Percentiles rank a stretch among this genome's conserved stretches.
Conservation (phyloP, 2,797 vertebrate genomes). For the Parauchenoglanis punctatus region DNA sequence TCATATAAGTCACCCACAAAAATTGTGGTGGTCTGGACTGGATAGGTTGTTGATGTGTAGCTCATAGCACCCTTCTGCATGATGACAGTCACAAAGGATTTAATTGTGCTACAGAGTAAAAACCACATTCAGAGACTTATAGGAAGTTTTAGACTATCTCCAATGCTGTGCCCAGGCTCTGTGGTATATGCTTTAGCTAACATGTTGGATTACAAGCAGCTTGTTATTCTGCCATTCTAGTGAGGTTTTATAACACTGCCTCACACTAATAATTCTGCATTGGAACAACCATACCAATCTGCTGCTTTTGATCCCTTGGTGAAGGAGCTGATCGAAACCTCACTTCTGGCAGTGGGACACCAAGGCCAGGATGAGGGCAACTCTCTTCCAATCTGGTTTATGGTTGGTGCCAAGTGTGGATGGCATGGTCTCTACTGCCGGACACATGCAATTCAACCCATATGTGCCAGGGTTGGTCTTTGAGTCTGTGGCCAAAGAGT, state of each 20-base stretch:
- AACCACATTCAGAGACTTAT: too few species aligned
- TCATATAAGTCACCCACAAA: background rate
- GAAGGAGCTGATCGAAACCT: background rate
- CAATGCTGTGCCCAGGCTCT: background rate
- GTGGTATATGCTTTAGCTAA: background rate
- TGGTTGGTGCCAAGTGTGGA: conserved; percentile 6
- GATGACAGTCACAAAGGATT: background rate
- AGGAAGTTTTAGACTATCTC: background rate
- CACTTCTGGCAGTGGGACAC: background rate
- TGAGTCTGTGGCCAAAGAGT: background rate
- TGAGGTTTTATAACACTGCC: background rate
- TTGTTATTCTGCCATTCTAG: background rate
- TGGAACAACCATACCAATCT: background rate
- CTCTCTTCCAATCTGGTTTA: conserved; percentile 2
- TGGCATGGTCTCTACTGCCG: background rate
- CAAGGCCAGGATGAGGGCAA: background rate
- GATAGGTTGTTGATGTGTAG: background rate
- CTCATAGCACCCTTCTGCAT: background rate
- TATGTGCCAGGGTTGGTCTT: conserved; percentile 12
- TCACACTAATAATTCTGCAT: background rate
- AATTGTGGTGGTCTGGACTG: background rate
- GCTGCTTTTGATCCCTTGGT: background rate
- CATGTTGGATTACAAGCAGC: background rate
- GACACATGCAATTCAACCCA: conserved; percentile 16
- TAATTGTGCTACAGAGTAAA: background rate